A percentile compares a stretch with the other conserved stretches of the same genome.
Evolutionary conservation across 2,888 invertebrate species (phyloP).

Genomic region (Gymnosoma rotundatum): DNA sequence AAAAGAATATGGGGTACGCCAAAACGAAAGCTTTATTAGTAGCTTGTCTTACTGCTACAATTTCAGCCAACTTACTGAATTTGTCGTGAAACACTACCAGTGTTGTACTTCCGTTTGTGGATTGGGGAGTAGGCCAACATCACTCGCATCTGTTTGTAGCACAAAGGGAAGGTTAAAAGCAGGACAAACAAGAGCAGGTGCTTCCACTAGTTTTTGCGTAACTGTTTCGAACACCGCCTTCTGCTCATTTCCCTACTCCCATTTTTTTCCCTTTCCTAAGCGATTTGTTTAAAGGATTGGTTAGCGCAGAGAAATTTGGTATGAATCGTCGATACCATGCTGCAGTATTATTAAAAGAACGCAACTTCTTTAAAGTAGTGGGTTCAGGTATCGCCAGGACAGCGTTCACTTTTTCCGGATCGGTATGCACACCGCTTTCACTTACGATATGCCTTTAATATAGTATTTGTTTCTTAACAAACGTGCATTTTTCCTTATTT

Average conservation of each 20-base stretch:
- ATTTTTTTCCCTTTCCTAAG: not conserved
- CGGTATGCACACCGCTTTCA: slow-evolving; percentile 41
- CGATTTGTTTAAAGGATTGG: slow-evolving; percentile 3
- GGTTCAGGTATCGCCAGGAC: not conserved
- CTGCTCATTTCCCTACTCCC: slow-evolving; percentile 14
- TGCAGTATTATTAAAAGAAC: slow-evolving; percentile 14
- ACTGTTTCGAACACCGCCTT: not conserved
- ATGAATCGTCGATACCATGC: no score
- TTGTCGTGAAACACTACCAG: no score
- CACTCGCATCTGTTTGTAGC: slow-evolving; percentile 2
- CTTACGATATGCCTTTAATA: slow-evolving; percentile 55
- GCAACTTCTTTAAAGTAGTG: no score
- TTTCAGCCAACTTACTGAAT: no score
- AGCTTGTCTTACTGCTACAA: no score
- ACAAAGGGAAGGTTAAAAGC: not conserved
- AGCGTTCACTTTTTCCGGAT: no score
- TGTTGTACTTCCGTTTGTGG: no score
- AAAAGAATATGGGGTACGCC: no score
- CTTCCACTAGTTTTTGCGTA: not conserved
- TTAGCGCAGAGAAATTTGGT: no score
- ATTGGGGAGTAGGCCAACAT: not conserved
- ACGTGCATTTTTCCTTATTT: slow-evolving; percentile 46
- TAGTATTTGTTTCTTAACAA: slow-evolving; percentile 30
- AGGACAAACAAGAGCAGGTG: not conserved
- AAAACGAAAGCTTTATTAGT: no score